A percentile compares a stretch with the other conserved stretches of the same genome.
These are phyloP conservation scores for Dromius quadrimaculatus DNA, from an alignment of 2,888 invertebrate genomes.

Conservation along the genomic window DNA sequence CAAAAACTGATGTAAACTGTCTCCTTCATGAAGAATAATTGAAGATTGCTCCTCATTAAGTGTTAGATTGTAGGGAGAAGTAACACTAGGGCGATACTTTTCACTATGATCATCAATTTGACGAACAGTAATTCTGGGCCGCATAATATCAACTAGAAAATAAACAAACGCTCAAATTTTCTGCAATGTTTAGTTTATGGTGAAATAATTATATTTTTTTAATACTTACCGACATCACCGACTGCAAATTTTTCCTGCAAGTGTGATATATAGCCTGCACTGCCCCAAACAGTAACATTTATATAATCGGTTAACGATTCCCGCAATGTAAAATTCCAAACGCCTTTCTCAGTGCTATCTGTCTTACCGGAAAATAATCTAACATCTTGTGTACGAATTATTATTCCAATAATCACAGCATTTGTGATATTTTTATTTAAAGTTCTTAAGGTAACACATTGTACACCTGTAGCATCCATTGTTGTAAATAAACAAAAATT, in stretches of 20 bases:
- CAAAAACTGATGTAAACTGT: slow-evolving; percentile 67
- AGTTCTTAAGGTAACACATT: slow-evolving; percentile 60
- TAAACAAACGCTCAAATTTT: not conserved
- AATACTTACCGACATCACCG: slow-evolving; percentile 76
- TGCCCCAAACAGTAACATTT: slow-evolving; percentile 83
- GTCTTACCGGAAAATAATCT: slow-evolving; percentile 69
- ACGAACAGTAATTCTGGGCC: slow-evolving; percentile 73
- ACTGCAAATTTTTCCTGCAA: slow-evolving; percentile 75
- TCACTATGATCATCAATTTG: slow-evolving; percentile 70
- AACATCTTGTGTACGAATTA: slow-evolving; percentile 76
- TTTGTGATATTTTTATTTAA: slow-evolving; percentile 61
- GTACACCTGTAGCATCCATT: slow-evolving; percentile 58
- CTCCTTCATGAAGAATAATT: slow-evolving; percentile 72
- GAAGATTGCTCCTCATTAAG: slow-evolving; percentile 77
- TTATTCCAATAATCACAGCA: slow-evolving; percentile 69
- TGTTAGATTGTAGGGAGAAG: slow-evolving; percentile 74
- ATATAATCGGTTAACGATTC: slow-evolving; percentile 80
- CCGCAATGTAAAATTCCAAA: slow-evolving; percentile 81
- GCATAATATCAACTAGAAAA: slow-evolving; percentile 75
- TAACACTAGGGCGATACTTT: slow-evolving; percentile 74
- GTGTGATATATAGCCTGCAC: slow-evolving; percentile 72
- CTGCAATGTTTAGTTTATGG: not conserved
- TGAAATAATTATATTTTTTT: not conserved
- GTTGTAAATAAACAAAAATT: slow-evolving; percentile 58
- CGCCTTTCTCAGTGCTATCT: slow-evolving; percentile 73